phyloP scores from a whole-genome alignment of 2,797 vertebrate genomes.

The Crocidura indochinensis region DNA sequence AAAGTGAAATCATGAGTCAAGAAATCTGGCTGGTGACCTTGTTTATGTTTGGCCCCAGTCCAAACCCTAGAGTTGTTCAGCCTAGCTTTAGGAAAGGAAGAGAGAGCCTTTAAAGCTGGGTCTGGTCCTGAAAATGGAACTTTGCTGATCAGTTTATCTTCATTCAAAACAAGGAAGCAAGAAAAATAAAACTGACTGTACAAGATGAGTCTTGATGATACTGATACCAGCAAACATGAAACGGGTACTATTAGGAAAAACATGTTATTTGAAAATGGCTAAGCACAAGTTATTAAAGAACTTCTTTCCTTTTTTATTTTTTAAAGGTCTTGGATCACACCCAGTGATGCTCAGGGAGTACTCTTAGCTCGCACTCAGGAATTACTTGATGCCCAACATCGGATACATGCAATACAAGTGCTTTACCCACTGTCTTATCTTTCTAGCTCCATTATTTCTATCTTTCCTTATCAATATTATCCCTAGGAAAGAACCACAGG shows the following conservation, averaged over 20 bases:
- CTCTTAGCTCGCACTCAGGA: too few species aligned
- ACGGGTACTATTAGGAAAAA: too few species aligned
- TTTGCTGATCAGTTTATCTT: background rate
- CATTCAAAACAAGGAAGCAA: background rate
- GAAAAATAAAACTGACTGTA: background rate
- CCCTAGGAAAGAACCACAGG: too few species aligned
- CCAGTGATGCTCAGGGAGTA: too few species aligned
- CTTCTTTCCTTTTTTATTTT: too few species aligned
- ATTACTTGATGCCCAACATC: too few species aligned
- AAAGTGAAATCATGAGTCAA: background rate
- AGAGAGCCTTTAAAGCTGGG: background rate
- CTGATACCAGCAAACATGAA: too few species aligned
- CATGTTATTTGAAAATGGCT: slow-evolving; percentile 37
- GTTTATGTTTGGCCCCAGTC: background rate
- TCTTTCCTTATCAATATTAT: too few species aligned
- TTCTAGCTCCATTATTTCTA: too few species aligned
- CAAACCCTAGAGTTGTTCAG: background rate
- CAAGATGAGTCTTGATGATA: background rate
- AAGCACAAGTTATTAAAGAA: slow-evolving; percentile 11
- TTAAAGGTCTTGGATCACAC: too few species aligned
- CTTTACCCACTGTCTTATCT: too few species aligned
- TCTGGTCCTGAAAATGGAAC: background rate
- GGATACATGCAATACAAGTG: too few species aligned
- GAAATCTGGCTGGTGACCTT: background rate
- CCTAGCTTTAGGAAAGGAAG: background rate